Evolutionary conservation across 2,888 invertebrate genomes (phyloP), one percentile per base, ranked within the genome.

Genomic region (Electrophaes corylata): DNA sequence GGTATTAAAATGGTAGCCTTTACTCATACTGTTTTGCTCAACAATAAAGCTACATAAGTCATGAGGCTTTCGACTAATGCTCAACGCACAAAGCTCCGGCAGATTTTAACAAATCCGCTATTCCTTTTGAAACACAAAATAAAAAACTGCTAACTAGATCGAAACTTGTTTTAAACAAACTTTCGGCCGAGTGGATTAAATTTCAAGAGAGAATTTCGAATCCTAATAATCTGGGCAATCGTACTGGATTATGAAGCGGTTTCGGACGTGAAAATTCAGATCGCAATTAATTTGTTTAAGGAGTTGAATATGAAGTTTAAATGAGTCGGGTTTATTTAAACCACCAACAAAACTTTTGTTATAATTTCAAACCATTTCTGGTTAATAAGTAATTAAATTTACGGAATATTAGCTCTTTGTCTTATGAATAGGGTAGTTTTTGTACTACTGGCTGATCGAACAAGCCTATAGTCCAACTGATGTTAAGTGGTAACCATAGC

Each of bases 61-160:
- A n/a, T n/a, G n/a, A n/a, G n/a, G n/a, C n/a, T n/a, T n/a, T n/a
- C n/a, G n/a, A n/a, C n/a, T n/a, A n/a, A n/a, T n/a, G 16, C 29
- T 31, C 4, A 31, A 11, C 31, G 29, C 14, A 29, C 50, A 31
- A 16, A 31, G 40, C 31, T 16, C 18, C 50, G 41, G 47, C 37
- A 57, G 37, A 51, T n/a, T n/a, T 57, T 57, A 46, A 46, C 51
- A 47, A 57, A 51, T 51, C 51, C 4, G n/a, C 18, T 10, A 23
- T 37, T 44, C 20, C 49, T 35, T 47, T 45, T 47, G 51, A 51
- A 43, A 43, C 33, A 50, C 35, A 33, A 44, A 57, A 52, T 48
- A 48, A 31, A 58, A 47, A 39, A 31, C 33, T 40, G n/a, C n/a
- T 52, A 51, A 57, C 41, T 47, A 47, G 51, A 37, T 57, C 39